Conservation (phyloP, 2,888 invertebrate genomes). For the Melanostoma mellinum region DNA sequence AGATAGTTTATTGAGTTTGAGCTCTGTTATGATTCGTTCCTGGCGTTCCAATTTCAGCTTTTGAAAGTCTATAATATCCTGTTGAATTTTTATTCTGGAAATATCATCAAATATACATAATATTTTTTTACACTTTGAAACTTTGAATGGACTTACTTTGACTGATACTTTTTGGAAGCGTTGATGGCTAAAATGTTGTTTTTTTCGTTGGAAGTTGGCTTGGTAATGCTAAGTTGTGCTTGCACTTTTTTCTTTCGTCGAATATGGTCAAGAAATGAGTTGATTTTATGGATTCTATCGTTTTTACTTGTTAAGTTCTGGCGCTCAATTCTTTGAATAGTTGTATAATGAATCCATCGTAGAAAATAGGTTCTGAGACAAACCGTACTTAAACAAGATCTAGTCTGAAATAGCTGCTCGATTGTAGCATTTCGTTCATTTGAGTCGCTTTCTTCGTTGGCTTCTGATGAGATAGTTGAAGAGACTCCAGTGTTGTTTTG, state of each 20-base stretch:
- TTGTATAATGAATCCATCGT: conserved; percentile 80
- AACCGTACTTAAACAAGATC: conserved; percentile 67
- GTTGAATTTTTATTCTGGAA: conserved; percentile 87
- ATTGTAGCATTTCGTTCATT: conserved; percentile 79
- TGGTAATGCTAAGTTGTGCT: conserved; percentile 10
- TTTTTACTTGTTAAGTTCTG: conserved; percentile 75
- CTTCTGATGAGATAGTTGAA: conserved; percentile 54
- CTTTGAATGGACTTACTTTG: conserved; percentile 77
- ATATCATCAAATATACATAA: not conserved
- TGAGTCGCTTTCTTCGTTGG: conserved; percentile 61
- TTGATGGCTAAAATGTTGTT: conserved; percentile 51
- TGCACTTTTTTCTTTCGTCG: conserved; percentile 77
- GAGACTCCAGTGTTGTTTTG: not conserved
- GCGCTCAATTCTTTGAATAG: conserved; percentile 79
- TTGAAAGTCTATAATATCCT: conserved; percentile 88
- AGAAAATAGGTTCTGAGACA: conserved; percentile 79
- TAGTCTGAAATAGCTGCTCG: conserved; percentile 77
- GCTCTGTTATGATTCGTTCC: conserved; percentile 87
- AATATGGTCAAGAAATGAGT: conserved; percentile 80
- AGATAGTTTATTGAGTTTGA: conserved; percentile 87
- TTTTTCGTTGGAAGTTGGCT: conserved; percentile 17
- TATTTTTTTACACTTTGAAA: not conserved
- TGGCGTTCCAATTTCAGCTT: conserved; percentile 88
- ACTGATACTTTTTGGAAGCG: conserved; percentile 80
- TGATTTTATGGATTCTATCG: conserved; percentile 80